Conservation (phyloP, 35 echinoderm and acorn worm genomes). For the Lytechinus pictus region DNA sequence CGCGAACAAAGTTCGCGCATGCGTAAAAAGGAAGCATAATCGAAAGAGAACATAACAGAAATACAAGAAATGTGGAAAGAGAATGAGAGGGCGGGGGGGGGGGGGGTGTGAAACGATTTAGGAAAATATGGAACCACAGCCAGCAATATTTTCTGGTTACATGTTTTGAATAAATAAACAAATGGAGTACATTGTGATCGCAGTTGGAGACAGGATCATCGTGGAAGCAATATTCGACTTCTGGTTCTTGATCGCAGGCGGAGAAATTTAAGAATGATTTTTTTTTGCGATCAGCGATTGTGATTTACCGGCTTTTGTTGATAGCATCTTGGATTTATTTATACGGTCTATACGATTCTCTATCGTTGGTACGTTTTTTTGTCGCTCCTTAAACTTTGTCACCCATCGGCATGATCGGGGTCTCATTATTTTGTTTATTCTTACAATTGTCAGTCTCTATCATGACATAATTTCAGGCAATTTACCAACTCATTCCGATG, state of each 20-base stretch:
- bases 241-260: not conserved
- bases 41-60: not conserved
- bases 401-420: too few species aligned
- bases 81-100: not conserved
- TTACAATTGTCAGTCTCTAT: too few species aligned
- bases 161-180: conserved; percentile 21
- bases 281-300: too few species aligned
- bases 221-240: not conserved
- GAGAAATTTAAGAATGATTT: too few species aligned
- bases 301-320: too few species aligned
- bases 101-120: not conserved
- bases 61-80: not conserved
- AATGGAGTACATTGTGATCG: not conserved
- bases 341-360: too few species aligned
- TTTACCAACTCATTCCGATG: too few species aligned
- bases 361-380: too few species aligned
- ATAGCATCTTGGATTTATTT: too few species aligned
- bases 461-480: too few species aligned
- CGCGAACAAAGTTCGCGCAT: not conserved
- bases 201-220: not conserved
- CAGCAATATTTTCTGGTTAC: not conserved
- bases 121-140: not conserved
- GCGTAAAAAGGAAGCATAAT: not conserved
- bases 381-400: too few species aligned
- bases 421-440: too few species aligned